These are phyloP conservation scores for Cuniculus paca DNA, from an alignment of 2,797 vertebrate genomes.

Conservation along the genomic window DNA sequence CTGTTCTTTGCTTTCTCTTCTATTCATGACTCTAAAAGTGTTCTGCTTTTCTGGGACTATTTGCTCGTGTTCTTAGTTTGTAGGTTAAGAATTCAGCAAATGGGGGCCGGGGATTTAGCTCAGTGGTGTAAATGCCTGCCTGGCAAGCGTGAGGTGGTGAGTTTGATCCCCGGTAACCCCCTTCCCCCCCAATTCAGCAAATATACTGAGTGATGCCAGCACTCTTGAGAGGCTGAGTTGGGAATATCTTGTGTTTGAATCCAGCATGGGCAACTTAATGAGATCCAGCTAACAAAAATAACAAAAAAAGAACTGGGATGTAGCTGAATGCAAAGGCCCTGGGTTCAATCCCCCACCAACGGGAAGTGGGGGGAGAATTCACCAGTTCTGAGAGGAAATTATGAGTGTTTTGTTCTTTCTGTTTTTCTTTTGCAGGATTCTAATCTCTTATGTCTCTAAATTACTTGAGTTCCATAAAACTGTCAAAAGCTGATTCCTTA, in stretches of 20 bases:
- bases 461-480: not conserved
- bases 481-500: conserved; percentile 26
- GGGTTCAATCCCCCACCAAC: not conserved
- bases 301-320: not conserved
- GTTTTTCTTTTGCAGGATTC: not conserved
- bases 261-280: not conserved
- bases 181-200: no score
- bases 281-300: not conserved
- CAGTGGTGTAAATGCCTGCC: no score
- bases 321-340: not conserved
- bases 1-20: not conserved
- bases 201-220: not conserved
- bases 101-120: no score
- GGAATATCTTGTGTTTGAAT: not conserved
- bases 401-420: not conserved
- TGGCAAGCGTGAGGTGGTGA: no score
- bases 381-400: conserved; percentile 1
- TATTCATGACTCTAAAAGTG: not conserved
- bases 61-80: not conserved
- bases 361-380: not conserved
- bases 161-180: no score
- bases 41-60: not conserved
- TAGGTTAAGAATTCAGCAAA: conserved; percentile 1
- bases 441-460: conserved; percentile 50
- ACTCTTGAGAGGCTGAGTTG: not conserved